Base-by-base conservation (phyloP, 2,797 vertebrate genomes). In the Tachyglossus aculeatus region DNA sequence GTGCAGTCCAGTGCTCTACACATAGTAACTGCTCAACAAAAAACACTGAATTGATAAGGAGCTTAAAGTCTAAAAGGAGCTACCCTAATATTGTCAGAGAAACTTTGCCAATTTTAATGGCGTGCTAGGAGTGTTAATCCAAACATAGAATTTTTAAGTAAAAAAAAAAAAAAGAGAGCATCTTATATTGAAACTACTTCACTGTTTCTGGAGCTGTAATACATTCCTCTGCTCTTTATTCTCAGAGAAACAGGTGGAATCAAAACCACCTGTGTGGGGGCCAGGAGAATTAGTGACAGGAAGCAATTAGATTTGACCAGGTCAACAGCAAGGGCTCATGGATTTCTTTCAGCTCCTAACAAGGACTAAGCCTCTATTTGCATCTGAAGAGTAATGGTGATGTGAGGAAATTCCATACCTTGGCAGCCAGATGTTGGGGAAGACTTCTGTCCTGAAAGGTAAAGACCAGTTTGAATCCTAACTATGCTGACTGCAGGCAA, bases 331-430 rank as follows among this genome's bases (percentile, higher is more conserved):
- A 53, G 80, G 63, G 34, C 71, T 84, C 73, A 72, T 25, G n/a
- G 44, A 57, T 47, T 66, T 79, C 32, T 82, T 45, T 54, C 31
- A 44, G 5, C 22, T 79, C 25, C 37, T 69, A 71, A 72, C 71
- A 71, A 32, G 39, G 19, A 73, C 37, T 69, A 81, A 71, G 33
- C 15, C 3, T 72, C 7, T 52, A 2, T 38, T 67, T 67, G 25
- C 21, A 66, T 65, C 62, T 55, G 22, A 64, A 76, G 65, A 66
- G 77, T 61, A 65, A 48, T 69, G 55, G 48, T 82, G 66, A 74
- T 64, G 71, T 60, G 69, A 77, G 60, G 58, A 67, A 80, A 77
- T 66, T 80, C n/a, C n/a, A n/a, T n/a, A n/a, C n/a, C n/a, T n/a
- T n/a, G n/a, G n/a, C n/a, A n/a, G n/a, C n/a, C n/a, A n/a, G n/a